Conservation (phyloP, 2,888 invertebrate genomes). For the Elegia similella region DNA sequence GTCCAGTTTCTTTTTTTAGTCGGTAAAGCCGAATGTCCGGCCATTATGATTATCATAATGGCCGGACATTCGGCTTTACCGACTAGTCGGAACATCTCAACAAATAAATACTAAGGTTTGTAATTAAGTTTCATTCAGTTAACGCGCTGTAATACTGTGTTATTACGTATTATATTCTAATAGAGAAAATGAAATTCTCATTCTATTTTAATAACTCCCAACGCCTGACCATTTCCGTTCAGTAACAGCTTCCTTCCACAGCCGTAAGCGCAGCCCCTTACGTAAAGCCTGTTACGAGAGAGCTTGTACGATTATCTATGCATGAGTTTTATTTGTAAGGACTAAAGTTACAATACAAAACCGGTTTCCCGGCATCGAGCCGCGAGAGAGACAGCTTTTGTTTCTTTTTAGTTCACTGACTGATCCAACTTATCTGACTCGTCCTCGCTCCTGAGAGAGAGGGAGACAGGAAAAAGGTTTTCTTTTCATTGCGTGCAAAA, state of each 20-base stretch:
- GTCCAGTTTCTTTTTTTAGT: too few relatives aligned
- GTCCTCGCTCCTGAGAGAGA: constrained; percentile 41
- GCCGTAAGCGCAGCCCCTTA: constrained; percentile 45
- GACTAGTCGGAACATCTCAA: too few relatives aligned
- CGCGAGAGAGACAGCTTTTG: constrained; percentile 65
- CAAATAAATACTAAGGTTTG: too few relatives aligned
- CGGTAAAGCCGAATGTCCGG: too few relatives aligned
- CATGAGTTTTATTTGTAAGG: constrained; percentile 67
- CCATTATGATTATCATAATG: too few relatives aligned
- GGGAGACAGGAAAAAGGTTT: constrained; percentile 45
- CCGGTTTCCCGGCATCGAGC: constrained; percentile 58
- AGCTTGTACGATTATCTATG: constrained; percentile 63
- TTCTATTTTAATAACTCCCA: constrained; percentile 46
- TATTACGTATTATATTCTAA: too few relatives aligned
- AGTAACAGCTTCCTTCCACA: constrained; percentile 69
- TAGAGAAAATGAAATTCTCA: constrained; percentile 37
- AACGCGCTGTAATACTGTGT: background rate
- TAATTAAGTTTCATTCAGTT: background rate
- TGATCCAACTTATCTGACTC: constrained; percentile 62
- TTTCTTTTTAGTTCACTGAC: constrained; percentile 76
- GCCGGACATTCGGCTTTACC: too few relatives aligned
- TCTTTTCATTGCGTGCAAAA: constrained; percentile 35
- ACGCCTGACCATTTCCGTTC: constrained; percentile 67
- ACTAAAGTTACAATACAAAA: constrained; percentile 63
- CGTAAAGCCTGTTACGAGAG: constrained; percentile 50